Evolutionary conservation across 2,888 invertebrate genomes (phyloP).

Genomic region (Sphaerophoria taeniata): DNA sequence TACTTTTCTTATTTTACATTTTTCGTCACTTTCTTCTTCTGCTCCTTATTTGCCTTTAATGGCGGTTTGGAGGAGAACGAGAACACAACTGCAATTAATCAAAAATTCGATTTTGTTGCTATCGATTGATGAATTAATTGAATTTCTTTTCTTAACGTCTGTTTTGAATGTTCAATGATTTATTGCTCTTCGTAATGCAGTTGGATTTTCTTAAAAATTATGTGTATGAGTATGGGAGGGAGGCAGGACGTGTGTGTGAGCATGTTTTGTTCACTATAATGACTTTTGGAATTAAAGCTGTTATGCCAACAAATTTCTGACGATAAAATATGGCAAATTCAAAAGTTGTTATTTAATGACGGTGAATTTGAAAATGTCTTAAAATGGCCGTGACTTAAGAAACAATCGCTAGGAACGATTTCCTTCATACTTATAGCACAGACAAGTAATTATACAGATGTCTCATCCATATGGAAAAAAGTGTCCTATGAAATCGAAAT

Average conservation of each 20-base stretch:
- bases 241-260: background rate
- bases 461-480: no score
- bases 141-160: slow-evolving; percentile 1
- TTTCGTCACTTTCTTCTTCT: slow-evolving; percentile 20
- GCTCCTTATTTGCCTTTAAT: slow-evolving; percentile 23
- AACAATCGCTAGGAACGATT: no score
- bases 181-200: slow-evolving; percentile 66
- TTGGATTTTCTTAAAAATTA: slow-evolving; percentile 50
- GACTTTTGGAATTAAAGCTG: slow-evolving; percentile 1
- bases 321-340: background rate
- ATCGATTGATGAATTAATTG: slow-evolving; percentile 70
- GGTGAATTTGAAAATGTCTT: background rate
- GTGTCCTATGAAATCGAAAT: no score
- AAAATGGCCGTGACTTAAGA: no score
- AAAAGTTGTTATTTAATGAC: background rate
- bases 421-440: no score
- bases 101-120: slow-evolving; percentile 56
- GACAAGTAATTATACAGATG: no score
- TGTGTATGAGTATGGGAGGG: background rate
- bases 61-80: slow-evolving; percentile 30
- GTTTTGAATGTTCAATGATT: slow-evolving; percentile 54
- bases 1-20: slow-evolving; percentile 48
- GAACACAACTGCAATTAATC: slow-evolving; percentile 67
- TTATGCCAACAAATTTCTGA: slow-evolving; percentile 16
- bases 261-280: slow-evolving; percentile 3